Evolutionary conservation across 2,888 invertebrate species (phyloP).

Genomic region (Rhagium mordax): DNA sequence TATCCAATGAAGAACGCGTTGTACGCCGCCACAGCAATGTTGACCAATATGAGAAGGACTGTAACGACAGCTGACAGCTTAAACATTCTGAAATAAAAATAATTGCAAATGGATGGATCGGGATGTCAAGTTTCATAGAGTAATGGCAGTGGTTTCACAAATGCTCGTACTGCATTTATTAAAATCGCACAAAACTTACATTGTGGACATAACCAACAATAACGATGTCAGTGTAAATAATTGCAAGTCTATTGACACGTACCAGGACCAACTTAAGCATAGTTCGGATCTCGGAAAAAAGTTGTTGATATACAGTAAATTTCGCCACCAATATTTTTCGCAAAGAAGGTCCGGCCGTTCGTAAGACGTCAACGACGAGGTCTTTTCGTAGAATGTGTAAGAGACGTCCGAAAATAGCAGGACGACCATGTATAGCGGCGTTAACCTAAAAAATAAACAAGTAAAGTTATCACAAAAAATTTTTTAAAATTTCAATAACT

Average conservation of each 20-base stretch:
- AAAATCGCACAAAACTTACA: constrained; percentile 62
- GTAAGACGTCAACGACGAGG: constrained; percentile 65
- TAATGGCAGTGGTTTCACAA: too few species aligned
- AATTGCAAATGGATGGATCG: too few species aligned
- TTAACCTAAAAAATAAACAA: constrained; percentile 67
- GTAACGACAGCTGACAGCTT: constrained; percentile 62
- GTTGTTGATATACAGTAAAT: constrained; percentile 72
- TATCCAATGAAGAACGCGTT: constrained; percentile 66
- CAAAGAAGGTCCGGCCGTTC: constrained; percentile 69
- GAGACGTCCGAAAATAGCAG: constrained; percentile 68
- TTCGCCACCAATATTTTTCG: constrained; percentile 72
- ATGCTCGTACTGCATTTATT: too few species aligned
- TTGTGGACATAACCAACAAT: constrained; percentile 68
- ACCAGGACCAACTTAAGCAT: constrained; percentile 73
- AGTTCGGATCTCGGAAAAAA: constrained; percentile 68
- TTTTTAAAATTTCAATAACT: too few species aligned
- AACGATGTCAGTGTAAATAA: constrained; percentile 67
- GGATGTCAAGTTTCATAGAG: too few species aligned
- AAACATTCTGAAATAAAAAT: constrained; percentile 65
- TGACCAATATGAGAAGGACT: constrained; percentile 60
- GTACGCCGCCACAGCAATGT: constrained; percentile 64
- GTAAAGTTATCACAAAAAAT: too few species aligned
- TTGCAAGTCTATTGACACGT: constrained; percentile 71
- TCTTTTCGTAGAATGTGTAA: constrained; percentile 64
- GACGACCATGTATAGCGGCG: constrained; percentile 69